These are phyloP conservation scores for Ageneiosus marmoratus DNA, from an alignment of 2,113 vertebrate species.

Conservation along the genomic window DNA sequence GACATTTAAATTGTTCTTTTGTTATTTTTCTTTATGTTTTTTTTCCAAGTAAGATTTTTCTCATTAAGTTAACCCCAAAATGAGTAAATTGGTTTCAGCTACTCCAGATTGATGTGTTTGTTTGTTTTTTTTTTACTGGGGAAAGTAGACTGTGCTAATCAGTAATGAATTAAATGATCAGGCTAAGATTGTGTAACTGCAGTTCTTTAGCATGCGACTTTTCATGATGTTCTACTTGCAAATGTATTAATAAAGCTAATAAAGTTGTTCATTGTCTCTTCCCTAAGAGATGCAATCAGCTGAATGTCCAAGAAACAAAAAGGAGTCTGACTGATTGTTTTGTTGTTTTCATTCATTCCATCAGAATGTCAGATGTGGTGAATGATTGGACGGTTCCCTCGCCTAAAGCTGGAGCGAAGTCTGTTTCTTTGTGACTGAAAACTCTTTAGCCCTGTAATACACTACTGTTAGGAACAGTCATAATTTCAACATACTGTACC, in stretches of 20 bases:
- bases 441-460: background rate
- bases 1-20: background rate
- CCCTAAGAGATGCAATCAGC: background rate
- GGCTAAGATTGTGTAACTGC: background rate
- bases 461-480: too few species aligned
- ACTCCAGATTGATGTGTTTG: background rate
- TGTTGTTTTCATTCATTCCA: background rate
- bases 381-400: background rate
- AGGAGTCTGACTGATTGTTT: background rate
- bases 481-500: too few species aligned
- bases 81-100: conserved; percentile 28
- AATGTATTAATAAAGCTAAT: background rate
- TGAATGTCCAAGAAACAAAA: background rate
- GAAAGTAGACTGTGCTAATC: background rate
- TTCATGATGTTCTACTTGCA: background rate
- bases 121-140: background rate
- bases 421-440: background rate
- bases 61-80: background rate
- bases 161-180: background rate
- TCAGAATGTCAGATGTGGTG: background rate
- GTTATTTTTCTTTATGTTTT: conserved; percentile 5
- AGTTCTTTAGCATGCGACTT: background rate
- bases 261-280: background rate
- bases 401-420: background rate
- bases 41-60: background rate